Evolutionary conservation across 2,888 invertebrate species (phyloP).

Genomic region (Xylophagus ater): DNA sequence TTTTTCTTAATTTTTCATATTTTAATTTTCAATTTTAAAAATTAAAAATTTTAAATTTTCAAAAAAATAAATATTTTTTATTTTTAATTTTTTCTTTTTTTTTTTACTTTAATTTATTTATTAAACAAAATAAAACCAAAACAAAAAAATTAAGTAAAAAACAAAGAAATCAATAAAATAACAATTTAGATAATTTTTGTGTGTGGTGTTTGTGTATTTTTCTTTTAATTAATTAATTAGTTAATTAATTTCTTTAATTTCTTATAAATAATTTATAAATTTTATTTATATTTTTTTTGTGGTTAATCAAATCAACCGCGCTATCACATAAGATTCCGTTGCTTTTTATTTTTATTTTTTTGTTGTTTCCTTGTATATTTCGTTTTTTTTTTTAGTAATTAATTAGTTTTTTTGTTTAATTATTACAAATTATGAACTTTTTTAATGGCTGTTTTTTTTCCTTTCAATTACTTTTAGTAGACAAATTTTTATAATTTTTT

Average conservation of each 20-base stretch:
- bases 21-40: too few relatives aligned
- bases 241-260: too few relatives aligned
- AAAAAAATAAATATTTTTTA: too few relatives aligned
- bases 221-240: too few relatives aligned
- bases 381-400: not conserved
- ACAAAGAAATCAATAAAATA: too few relatives aligned
- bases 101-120: too few relatives aligned
- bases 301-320: constrained; percentile 22
- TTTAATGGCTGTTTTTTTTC: constrained; percentile 9
- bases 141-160: too few relatives aligned
- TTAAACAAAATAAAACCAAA: too few relatives aligned
- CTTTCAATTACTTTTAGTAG: constrained; percentile 1
- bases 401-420: constrained; percentile 9
- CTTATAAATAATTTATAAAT: constrained; percentile 4
- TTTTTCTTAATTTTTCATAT: too few relatives aligned
- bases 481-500: constrained; percentile 6
- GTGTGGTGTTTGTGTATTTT: constrained; percentile 2
- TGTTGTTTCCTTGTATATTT: constrained; percentile 9
- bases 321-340: constrained; percentile 26
- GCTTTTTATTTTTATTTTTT: constrained; percentile 14
- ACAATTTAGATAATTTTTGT: too few relatives aligned
- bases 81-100: too few relatives aligned
- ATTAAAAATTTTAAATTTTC: too few relatives aligned
- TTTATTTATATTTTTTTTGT: constrained; percentile 15
- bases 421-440: constrained; percentile 6